Evolutionary conservation across 2,113 vertebrate genomes (phyloP).

Genomic region (Otis tarda): DNA sequence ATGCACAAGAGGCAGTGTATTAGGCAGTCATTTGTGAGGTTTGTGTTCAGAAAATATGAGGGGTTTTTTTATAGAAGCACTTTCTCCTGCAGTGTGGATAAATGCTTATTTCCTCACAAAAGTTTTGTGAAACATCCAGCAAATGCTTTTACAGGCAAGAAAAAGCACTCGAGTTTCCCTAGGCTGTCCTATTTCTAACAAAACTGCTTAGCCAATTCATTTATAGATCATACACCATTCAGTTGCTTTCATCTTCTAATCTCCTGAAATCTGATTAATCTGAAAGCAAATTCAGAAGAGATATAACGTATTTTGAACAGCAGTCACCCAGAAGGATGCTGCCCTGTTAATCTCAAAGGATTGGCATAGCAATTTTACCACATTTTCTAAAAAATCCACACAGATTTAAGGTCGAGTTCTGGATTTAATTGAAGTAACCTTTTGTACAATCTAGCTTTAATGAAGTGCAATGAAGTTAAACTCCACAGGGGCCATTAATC

Average conservation of each 20-base stretch:
- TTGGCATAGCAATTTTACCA: slow-evolving; percentile 74
- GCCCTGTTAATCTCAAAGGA: slow-evolving; percentile 76
- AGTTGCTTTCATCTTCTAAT: slow-evolving; percentile 59
- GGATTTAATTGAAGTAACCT: slow-evolving; percentile 86
- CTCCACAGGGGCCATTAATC: slow-evolving; percentile 82
- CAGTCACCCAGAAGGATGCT: slow-evolving; percentile 59
- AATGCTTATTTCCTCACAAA: neutral
- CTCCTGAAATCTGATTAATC: slow-evolving; percentile 59
- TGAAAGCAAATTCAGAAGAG: slow-evolving; percentile 52
- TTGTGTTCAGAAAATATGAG: neutral
- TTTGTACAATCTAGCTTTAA: slow-evolving; percentile 83
- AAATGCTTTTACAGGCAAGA: neutral
- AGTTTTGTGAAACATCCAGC: neutral
- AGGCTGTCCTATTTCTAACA: slow-evolving; percentile 5
- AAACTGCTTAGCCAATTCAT: slow-evolving; percentile 17
- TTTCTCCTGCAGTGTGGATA: neutral
- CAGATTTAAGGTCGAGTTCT: slow-evolving; percentile 78
- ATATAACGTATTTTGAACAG: slow-evolving; percentile 39
- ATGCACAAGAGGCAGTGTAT: neutral
- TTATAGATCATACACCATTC: slow-evolving; percentile 21
- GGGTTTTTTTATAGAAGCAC: neutral
- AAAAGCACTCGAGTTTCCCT: neutral
- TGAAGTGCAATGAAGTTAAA: slow-evolving; percentile 86
- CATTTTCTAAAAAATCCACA: slow-evolving; percentile 76
- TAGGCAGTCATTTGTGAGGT: neutral